phyloP scores from a whole-genome alignment of 37 sponge, comb jelly and placozoan genomes.

The Hexactinellida sp. region DNA sequence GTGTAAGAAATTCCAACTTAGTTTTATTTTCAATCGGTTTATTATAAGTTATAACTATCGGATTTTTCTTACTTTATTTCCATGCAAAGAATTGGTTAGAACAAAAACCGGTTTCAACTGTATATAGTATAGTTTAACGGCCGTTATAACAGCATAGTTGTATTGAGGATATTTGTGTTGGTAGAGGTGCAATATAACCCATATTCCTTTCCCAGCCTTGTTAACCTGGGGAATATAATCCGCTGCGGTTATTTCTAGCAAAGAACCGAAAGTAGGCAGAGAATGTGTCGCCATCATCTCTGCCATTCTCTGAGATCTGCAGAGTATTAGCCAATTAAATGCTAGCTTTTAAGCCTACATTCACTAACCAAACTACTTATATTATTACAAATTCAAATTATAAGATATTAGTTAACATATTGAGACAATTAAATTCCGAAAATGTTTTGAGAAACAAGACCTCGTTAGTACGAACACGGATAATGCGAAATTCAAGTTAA shows the following conservation, averaged over 20 bases:
- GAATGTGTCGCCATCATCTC: conserved; percentile 55
- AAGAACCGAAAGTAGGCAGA: conserved; percentile 65
- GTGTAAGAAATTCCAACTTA: too few relatives aligned
- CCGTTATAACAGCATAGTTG: too few relatives aligned
- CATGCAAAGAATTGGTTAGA: too few relatives aligned
- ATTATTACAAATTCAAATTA: background rate
- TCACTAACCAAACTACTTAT: background rate
- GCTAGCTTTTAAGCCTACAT: background rate
- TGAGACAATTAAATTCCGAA: too few relatives aligned
- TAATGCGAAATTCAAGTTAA: too few relatives aligned
- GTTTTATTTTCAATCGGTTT: too few relatives aligned
- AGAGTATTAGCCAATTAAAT: background rate
- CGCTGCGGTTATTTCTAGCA: conserved; percentile 76
- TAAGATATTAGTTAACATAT: background rate
- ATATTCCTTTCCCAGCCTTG: conserved; percentile 95
- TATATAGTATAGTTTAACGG: too few relatives aligned
- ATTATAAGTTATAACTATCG: too few relatives aligned
- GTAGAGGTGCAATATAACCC: conserved; percentile 93
- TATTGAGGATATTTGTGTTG: conserved; percentile 62
- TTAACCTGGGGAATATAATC: conserved; percentile 95
- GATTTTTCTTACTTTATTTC: too few relatives aligned
- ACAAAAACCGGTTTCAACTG: too few relatives aligned
- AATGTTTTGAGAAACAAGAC: too few relatives aligned
- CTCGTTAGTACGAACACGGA: too few relatives aligned
- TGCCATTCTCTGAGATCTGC: conserved; percentile 75